Base-by-base conservation (phyloP, 2,888 invertebrate species). In the Agrochola circellaris region DNA sequence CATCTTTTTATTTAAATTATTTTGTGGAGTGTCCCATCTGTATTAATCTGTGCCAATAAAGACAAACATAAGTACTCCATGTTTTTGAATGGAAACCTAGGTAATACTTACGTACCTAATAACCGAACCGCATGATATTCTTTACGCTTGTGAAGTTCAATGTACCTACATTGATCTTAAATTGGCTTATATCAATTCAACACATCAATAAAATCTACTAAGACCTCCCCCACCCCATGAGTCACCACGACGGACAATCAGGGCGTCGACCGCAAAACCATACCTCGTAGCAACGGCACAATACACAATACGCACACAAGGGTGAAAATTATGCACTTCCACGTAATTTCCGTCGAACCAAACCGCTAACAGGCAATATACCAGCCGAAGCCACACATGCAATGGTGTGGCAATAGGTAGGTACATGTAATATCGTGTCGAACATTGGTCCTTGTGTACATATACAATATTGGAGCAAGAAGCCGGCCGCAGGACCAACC, bases 301-400 rank as follows among this genome's bases (percentile, higher is more conserved):
- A 56, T 42, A 51, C 73, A 82, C 48, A 75, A 30, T 56, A 82
- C 66, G 62, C 15, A 61, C 65, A 84, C 68, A 69, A 69, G 65
- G 76, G 73, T 61, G 73, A 80, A 84, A 81, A 83, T 83, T 84
- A 81, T 84, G 75, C 81, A 84, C 67, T 75, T 77, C 77, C 77
- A 68, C 75, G 81, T 84, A 81, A 84, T 84, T 73, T 81, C 81
- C 84, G 73, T 77, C 38, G 66, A 77, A 61, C 64, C 51, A 70
- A 60, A 84, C 83, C 83, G 51, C 81, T 84, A 77, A 82, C 81
- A 79, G 73, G 73, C 77, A 79, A 85, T 84, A 73, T 68, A 81
- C 73, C 13, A 65, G 70, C 66, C 62, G 81, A 77, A 77, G 75
- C 84, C 81, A 60, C 77, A 76, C 13, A 30, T 62, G 45, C 69